Conservation (phyloP, 2,113 vertebrate species). For the Onychostoma macrolepis region DNA sequence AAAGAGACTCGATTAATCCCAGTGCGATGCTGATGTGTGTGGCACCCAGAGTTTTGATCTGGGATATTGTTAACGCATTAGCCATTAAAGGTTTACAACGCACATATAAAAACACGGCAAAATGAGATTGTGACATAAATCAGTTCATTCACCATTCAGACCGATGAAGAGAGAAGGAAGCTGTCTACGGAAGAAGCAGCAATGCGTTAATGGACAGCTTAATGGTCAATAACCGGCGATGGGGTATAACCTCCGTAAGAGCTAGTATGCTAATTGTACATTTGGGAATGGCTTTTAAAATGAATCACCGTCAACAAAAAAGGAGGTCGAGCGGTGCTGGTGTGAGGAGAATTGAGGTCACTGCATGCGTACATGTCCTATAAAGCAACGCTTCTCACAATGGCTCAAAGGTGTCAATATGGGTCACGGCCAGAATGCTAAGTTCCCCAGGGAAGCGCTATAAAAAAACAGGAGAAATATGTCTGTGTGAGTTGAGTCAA, state of each 20-base stretch:
- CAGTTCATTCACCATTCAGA: slow-evolving; percentile 40
- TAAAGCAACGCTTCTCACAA: slow-evolving; percentile 41
- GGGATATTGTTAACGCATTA: slow-evolving; percentile 65
- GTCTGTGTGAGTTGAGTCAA: background rate
- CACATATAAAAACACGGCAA: slow-evolving; percentile 60
- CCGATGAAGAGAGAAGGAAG: slow-evolving; percentile 47
- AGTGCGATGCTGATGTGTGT: background rate
- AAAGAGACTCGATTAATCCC: slow-evolving; percentile 29
- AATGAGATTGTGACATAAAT: slow-evolving; percentile 63
- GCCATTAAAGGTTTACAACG: slow-evolving; percentile 68
- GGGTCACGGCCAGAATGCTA: slow-evolving; percentile 38
- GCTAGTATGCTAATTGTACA: slow-evolving; percentile 52
- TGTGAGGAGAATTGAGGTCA: slow-evolving; percentile 44
- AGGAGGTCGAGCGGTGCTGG: slow-evolving; percentile 26
- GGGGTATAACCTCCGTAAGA: slow-evolving; percentile 50
- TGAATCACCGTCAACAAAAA: slow-evolving; percentile 56
- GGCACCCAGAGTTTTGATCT: slow-evolving; percentile 54
- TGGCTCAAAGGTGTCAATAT: slow-evolving; percentile 50
- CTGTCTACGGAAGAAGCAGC: slow-evolving; percentile 57
- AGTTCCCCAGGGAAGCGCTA: slow-evolving; percentile 49
- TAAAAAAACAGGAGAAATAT: slow-evolving; percentile 49
- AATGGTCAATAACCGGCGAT: slow-evolving; percentile 61
- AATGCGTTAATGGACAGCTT: slow-evolving; percentile 67
- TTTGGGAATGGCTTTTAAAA: slow-evolving; percentile 54
- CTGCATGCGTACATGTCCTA: slow-evolving; percentile 25